phyloP scores from a whole-genome alignment of 2,888 invertebrate species.

The Agrotis segetum region DNA sequence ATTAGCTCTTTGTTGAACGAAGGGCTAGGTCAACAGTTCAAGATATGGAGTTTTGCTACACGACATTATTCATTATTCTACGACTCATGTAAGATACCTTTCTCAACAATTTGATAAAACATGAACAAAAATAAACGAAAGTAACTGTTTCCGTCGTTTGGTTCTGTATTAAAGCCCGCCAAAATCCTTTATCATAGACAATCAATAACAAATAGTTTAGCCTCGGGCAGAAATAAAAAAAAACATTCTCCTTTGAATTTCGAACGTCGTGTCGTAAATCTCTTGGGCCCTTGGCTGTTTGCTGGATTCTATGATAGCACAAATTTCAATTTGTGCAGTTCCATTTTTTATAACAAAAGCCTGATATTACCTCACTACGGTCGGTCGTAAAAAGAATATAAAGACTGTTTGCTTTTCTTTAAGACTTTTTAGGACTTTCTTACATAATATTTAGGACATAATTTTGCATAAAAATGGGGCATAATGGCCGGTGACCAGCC shows the following conservation, averaged over 20 bases:
- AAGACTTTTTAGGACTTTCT: constrained; percentile 46
- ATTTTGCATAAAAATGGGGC: constrained; percentile 49
- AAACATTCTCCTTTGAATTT: constrained; percentile 51
- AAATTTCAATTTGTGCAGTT: constrained; percentile 67
- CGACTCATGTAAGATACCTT: too few relatives aligned
- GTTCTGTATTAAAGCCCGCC: neutral
- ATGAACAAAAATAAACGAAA: neutral
- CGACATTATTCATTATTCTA: constrained; percentile 16
- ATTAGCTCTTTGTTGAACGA: constrained; percentile 55
- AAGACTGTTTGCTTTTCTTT: constrained; percentile 48
- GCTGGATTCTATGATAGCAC: constrained; percentile 59
- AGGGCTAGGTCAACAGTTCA: constrained; percentile 28
- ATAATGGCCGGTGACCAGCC: constrained; percentile 42
- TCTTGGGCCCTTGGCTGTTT: constrained; percentile 49
- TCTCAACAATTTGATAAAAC: too few relatives aligned
- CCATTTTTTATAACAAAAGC: constrained; percentile 66
- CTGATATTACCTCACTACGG: constrained; percentile 58
- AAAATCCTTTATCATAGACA: constrained; percentile 41
- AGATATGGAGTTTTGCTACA: neutral
- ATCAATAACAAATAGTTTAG: constrained; percentile 49
- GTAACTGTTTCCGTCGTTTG: neutral
- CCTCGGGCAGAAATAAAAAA: constrained; percentile 34
- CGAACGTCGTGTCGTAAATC: constrained; percentile 62
- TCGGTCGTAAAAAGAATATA: constrained; percentile 63
- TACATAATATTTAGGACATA: constrained; percentile 57